Evolutionary conservation across 2,888 invertebrate genomes (phyloP), one percentile per base, ranked within the genome.

Genomic region (Tetragonula carbonaria): DNA sequence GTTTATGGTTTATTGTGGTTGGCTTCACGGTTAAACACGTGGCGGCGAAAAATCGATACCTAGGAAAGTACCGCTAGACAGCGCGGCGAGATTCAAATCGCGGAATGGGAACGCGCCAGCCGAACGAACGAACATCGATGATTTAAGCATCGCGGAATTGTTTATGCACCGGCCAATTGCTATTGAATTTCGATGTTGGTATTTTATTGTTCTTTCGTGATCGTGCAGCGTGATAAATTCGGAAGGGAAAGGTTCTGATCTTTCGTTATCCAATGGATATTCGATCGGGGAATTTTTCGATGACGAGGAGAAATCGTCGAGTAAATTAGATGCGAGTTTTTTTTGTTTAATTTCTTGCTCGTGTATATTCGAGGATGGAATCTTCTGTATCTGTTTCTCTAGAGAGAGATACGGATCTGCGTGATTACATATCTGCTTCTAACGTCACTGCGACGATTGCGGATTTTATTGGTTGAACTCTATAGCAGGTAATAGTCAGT

Each of bases 1-100:
- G 82, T 83, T 82, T 83, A 76, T 83, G 82, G 76, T 76, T 82
- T 82, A 82, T 83, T 76, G 83, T 82, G 71, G 71, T 67, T 33
- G 33, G 57, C 28, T 70, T 59, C 53, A 59, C 63, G 82, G 82
- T 28, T 67, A 65, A 74, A 74, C 53, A 23, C 51, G 45, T 28
- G 13, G 67, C 23, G 8, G 75, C 8, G 59, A 82, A 45, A 82
- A 81, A 51, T 71, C 38, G 28, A 28, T 28, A 2, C 16, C 50
- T 33, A 71, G n/a, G 82, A 82, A 82, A 82, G 82, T 82, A 76
- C 82, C 82, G 82, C 65, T 75, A 66, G 71, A 51, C 65, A 33
- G 38, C 65, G 38, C 53, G 57, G 23, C 57, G 82, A 81, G 70
- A 59, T 74, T 70, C 74, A 74, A 63, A 75, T 75, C 63, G 81